Evolutionary conservation across 2,888 invertebrate genomes (phyloP).

Genomic region (Dasysyrphus tricinctus): DNA sequence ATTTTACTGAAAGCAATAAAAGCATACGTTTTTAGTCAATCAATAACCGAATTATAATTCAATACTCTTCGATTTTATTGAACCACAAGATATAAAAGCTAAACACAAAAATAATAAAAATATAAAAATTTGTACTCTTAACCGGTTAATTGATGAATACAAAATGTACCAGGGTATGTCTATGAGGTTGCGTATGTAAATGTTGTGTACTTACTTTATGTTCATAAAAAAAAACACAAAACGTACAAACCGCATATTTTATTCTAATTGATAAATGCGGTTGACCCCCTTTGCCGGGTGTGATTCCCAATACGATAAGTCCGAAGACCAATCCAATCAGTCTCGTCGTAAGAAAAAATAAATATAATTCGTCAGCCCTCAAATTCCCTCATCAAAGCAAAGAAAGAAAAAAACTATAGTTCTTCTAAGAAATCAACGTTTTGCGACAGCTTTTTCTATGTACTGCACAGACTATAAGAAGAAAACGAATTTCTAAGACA

Average conservation of each 20-base stretch:
- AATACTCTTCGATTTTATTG: background rate
- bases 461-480: background rate
- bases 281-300: constrained; percentile 3
- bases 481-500: background rate
- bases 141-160: background rate
- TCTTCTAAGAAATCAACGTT: background rate
- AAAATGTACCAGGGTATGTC: background rate
- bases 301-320: constrained; percentile 13
- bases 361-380: background rate
- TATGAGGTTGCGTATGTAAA: background rate
- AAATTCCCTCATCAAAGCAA: background rate
- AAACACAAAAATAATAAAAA: background rate
- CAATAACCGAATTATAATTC: background rate
- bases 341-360: background rate
- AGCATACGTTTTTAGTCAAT: background rate
- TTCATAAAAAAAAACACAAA: constrained; percentile 8
- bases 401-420: background rate
- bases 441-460: constrained; percentile 6
- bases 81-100: background rate
- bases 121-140: background rate
- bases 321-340: background rate
- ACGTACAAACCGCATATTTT: constrained; percentile 18
- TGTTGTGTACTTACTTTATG: background rate
- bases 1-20: background rate
- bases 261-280: constrained; percentile 39